Base-by-base conservation (phyloP, 2,888 invertebrate species). In the Lymantria monacha region DNA sequence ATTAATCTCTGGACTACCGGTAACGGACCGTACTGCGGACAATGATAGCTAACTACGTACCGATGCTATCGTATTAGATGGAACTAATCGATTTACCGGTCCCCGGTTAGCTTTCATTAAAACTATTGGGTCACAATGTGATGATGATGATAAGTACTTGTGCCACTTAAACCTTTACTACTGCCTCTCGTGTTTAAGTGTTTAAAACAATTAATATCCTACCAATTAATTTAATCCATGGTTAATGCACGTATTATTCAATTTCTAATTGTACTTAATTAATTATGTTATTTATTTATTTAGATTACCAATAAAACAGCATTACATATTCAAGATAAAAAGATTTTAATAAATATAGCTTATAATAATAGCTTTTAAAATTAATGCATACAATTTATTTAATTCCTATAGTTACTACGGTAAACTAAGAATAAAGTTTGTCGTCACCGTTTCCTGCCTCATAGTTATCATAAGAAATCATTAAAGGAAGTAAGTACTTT, bases 1-100 rank as follows among this genome's bases (percentile, higher is more conserved):
- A 88, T 87, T 83, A 86, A 88, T 88, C 87, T 86, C 72, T 56
- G 60, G 74, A 80, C 86, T 87, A 86, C 87, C 76, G 86, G 83
- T 80, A 82, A 79, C 80, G 72, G 80, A 61, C 62, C 54, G 62
- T 50, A 57, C 60, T 42, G 51, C 64, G 63, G 73, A 83, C 85
- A 83, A 80, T 83, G 83, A 85, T 86, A 74, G 79, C 78, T 84
- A 79, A 83, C 86, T 81, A 82, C 74, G 74, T 70, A 76, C 70
- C 61, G 85, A 87, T 85, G 76, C 59, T 83, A 86, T 87, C 86
- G 66, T 69, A 63, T 66, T 61, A 75, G 80, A 83, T 83, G 79
- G 75, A 83, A 81, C 81, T 85, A 85, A 86, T 86, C 86, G 83
- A 85, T 86, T 84, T 77, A 70, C 70, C 68, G 69, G 78, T 72